Evolutionary conservation across 1,140 invertebrate species (phyloP).

Genomic region (Zaprionus camerounensis): DNA sequence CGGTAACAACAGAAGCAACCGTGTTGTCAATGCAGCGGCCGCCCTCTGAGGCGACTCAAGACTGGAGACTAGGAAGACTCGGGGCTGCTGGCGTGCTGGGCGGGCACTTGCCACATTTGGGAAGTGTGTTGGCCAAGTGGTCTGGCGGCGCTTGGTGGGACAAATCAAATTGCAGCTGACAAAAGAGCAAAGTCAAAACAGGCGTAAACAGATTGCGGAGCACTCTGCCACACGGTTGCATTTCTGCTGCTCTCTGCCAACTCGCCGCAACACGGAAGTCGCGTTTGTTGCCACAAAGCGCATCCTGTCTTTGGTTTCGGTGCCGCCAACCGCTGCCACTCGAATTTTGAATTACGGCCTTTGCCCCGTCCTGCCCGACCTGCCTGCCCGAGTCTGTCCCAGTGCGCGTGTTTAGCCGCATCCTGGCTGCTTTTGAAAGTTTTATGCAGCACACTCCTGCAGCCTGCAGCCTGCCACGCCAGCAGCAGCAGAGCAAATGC

Average conservation of each 20-base stretch:
- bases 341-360: conserved; percentile 80
- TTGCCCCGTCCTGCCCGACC: not conserved
- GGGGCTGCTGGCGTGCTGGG: not conserved
- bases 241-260: conserved; percentile 26
- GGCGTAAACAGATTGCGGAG: conserved; percentile 65
- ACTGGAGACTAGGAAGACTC: not conserved
- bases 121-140: conserved; percentile 16
- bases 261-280: conserved; percentile 65
- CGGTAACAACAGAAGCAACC: conserved; percentile 8
- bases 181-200: conserved; percentile 60
- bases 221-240: conserved; percentile 12
- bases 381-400: conserved; percentile 9
- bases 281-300: conserved; percentile 57
- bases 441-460: conserved; percentile 51
- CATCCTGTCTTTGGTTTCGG: conserved; percentile 68
- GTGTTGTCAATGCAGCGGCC: conserved; percentile 37
- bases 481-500: not conserved
- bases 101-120: conserved; percentile 14
- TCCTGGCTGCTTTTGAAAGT: conserved; percentile 72
- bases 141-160: not conserved
- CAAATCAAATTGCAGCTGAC: conserved; percentile 46
- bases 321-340: conserved; percentile 61
- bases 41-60: not conserved
- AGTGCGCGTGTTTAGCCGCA: conserved; percentile 70
- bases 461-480: not conserved